Conservation (phyloP, 2,113 vertebrate genomes). For the Misgurnus anguillicaudatus region DNA sequence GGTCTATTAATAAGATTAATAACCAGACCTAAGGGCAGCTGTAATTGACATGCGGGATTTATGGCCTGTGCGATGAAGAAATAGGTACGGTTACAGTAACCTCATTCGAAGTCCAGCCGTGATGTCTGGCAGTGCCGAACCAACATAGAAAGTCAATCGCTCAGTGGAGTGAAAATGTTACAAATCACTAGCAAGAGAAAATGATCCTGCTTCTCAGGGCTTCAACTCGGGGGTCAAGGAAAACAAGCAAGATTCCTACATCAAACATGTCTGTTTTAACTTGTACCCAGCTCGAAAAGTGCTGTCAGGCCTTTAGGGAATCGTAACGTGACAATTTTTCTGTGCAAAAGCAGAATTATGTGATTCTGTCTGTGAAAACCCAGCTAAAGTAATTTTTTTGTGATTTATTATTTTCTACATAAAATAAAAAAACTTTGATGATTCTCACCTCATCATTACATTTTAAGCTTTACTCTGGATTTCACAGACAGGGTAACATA, state of each 20-base stretch:
- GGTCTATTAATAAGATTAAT: not conserved
- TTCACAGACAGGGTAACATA: too few relatives aligned
- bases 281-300: not conserved
- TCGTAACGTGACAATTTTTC: too few relatives aligned
- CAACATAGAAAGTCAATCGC: constrained; percentile 1
- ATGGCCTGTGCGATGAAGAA: too few relatives aligned
- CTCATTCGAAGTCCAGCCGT: constrained; percentile 6
- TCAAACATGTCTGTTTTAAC: not conserved
- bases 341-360: not conserved
- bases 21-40: not conserved
- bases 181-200: constrained; percentile 14
- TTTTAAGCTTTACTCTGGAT: too few relatives aligned
- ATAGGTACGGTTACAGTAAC: not conserved
- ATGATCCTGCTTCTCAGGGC: not conserved
- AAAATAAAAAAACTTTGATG: too few relatives aligned
- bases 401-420: too few relatives aligned
- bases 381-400: too few relatives aligned
- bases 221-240: not conserved
- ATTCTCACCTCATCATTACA: too few relatives aligned
- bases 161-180: not conserved
- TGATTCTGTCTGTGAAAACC: too few relatives aligned
- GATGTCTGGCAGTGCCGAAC: not conserved
- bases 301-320: not conserved
- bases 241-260: not conserved
- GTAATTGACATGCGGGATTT: too few relatives aligned